Evolutionary conservation across 2,113 vertebrate species (phyloP).

Genomic region (Carollia perspicillata): DNA sequence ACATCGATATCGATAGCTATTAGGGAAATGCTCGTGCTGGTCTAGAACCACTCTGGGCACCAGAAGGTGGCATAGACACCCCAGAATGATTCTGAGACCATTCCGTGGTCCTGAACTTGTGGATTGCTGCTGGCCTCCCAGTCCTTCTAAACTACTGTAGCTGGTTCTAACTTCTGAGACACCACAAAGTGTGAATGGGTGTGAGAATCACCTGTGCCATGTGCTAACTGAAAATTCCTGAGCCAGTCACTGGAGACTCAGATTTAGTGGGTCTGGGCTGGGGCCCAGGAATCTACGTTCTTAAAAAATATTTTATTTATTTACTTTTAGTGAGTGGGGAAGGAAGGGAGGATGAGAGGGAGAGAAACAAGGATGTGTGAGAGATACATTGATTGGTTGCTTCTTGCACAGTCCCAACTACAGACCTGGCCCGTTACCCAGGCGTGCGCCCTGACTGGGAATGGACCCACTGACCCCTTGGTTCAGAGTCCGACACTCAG

Average conservation of each 20-base stretch:
- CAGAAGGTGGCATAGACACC: neutral
- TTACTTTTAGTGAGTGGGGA: no score
- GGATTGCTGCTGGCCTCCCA: neutral
- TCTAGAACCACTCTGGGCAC: neutral
- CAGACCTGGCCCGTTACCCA: no score
- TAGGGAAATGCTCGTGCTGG: neutral
- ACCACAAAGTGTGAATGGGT: neutral
- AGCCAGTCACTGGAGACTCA: neutral
- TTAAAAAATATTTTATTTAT: no score
- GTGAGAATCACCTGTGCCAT: neutral
- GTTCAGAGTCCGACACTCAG: no score
- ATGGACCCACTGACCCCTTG: no score
- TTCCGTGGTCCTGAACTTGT: neutral
- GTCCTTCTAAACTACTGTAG: neutral
- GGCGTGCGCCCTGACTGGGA: no score
- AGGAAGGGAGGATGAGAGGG: no score
- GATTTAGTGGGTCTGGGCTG: neutral
- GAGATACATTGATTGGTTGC: no score
- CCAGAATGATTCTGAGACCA: neutral
- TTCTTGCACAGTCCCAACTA: no score
- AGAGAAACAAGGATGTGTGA: no score
- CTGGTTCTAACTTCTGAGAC: neutral
- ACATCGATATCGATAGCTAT: neutral
- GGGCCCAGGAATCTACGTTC: neutral
- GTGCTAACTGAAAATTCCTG: neutral